Base-by-base conservation (phyloP, 1,140 invertebrate species). In the Euglossa dilemma region DNA sequence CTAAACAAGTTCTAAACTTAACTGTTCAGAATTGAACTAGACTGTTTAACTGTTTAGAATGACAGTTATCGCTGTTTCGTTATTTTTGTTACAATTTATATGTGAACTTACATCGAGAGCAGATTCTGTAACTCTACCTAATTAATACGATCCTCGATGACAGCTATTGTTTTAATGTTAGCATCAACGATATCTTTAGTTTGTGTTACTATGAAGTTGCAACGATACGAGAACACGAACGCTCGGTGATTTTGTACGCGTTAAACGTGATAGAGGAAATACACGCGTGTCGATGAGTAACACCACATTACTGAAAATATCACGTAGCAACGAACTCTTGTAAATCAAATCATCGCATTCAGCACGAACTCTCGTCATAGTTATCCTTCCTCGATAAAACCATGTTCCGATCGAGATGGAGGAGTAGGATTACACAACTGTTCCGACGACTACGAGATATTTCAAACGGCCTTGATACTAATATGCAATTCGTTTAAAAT, bases 401-500 rank as follows among this genome's bases (percentile, higher is more conserved):
- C 20, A n/a, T 66, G 61, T 74, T 81, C 36, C 25, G 36, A 81
- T 36, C 6, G 28, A 61, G 25, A 72, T 72, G 67, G 23, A 50
- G 43, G 77, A 61, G 56, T 72, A 72, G 6, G 20, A 52, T 80
- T 80, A 72, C 77, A 80, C 77, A 72, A 72, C 66, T 45, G 67
- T 79, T 36, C 54, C 25, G 16, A 43, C 56, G 16, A 72, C 25
- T 43, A 45, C 6, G 20, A 72, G 25, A 80, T 28, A 72, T 50
- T 72, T 59, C 5, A 43, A 52, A 50, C 45, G 23, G 14, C 77
- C 77, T 80, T 80, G 77, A 72, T 80, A 80, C 45, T 71, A 80
- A 80, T 80, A 80, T 80, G 77, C 67, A 80, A 80, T 52, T 80
- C 77, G 54, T 80, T 80, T 61, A 61, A 72, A 72, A 80, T 80